These are phyloP conservation scores for Drosophila koepferae DNA, from an alignment of 2,888 invertebrate genomes.

Conservation along the genomic window DNA sequence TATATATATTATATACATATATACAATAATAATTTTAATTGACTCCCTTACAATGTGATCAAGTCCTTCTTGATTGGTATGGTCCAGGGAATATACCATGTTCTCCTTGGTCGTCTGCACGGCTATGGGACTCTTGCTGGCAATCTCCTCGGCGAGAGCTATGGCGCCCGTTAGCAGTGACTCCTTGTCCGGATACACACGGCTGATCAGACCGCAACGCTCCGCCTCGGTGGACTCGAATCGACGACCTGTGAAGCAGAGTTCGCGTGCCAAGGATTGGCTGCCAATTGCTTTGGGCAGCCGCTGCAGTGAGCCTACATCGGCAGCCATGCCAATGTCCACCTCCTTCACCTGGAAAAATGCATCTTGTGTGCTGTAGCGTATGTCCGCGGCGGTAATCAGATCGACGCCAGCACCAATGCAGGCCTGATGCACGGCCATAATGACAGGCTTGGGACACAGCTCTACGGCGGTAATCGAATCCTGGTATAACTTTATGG, in stretches of 20 bases:
- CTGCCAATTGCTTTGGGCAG: conserved; percentile 95
- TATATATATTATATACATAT: neutral
- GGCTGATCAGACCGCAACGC: conserved; percentile 92
- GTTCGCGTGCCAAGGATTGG: conserved; percentile 93
- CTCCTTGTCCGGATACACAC: conserved; percentile 81
- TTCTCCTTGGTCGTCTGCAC: conserved; percentile 95
- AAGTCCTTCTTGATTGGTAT: conserved; percentile 94
- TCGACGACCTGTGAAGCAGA: conserved; percentile 94
- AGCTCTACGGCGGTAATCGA: conserved; percentile 92
- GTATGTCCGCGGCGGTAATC: conserved; percentile 95
- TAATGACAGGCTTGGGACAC: conserved; percentile 96
- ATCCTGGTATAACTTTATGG: conserved; percentile 90
- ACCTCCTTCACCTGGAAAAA: conserved; percentile 96
- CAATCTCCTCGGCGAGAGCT: conserved; percentile 91
- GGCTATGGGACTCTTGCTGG: conserved; percentile 96
- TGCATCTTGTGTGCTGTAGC: conserved; percentile 95
- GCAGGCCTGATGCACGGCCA: conserved; percentile 94
- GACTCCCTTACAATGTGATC: conserved; percentile 92
- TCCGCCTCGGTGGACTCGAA: conserved; percentile 93
- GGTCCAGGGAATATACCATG: conserved; percentile 94
- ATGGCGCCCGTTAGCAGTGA: conserved; percentile 90
- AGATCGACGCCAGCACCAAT: conserved; percentile 97
- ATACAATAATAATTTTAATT: neutral
- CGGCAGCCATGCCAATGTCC: conserved; percentile 95
- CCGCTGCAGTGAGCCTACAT: conserved; percentile 97